phyloP scores from a whole-genome alignment of 2,113 vertebrate species.

The Myotis lucifugus region DNA sequence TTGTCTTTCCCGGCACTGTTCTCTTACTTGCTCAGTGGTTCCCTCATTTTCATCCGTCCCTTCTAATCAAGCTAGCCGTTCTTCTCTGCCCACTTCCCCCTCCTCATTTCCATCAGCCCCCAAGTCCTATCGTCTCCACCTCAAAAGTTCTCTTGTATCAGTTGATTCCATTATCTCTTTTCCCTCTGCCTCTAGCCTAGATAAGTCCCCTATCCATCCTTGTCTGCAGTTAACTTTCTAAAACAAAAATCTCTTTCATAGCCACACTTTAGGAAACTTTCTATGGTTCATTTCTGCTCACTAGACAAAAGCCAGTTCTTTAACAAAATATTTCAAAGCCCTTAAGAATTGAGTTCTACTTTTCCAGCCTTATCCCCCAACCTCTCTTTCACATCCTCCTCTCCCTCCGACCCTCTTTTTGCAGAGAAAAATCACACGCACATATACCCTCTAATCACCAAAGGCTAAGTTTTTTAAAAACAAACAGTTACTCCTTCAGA shows the following conservation, averaged over 20 bases:
- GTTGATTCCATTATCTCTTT: not conserved
- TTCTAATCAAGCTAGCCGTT: not conserved
- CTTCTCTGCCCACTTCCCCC: not conserved
- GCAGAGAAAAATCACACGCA: not conserved
- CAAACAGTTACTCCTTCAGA: not conserved
- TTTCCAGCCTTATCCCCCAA: not conserved
- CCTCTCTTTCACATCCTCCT: not conserved
- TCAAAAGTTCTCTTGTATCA: not conserved
- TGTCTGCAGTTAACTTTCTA: slow-evolving; percentile 45
- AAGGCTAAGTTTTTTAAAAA: slow-evolving; percentile 7
- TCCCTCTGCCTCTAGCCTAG: not conserved
- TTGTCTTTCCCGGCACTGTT: not conserved
- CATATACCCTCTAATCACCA: not conserved
- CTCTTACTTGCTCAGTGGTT: not conserved
- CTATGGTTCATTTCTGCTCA: not conserved
- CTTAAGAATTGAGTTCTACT: slow-evolving; percentile 15
- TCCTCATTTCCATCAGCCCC: not conserved
- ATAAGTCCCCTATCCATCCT: slow-evolving; percentile 3
- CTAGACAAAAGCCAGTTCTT: slow-evolving; percentile 3
- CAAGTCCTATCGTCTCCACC: too few species aligned
- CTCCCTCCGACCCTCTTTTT: not conserved
- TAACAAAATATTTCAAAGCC: slow-evolving; percentile 48
- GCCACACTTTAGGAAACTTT: slow-evolving; percentile 23
- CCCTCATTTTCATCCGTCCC: not conserved
- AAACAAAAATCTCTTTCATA: slow-evolving; percentile 54